These are phyloP conservation scores for Mesaphorura yosii DNA, from an alignment of 1,140 invertebrate species.

Conservation along the genomic window DNA sequence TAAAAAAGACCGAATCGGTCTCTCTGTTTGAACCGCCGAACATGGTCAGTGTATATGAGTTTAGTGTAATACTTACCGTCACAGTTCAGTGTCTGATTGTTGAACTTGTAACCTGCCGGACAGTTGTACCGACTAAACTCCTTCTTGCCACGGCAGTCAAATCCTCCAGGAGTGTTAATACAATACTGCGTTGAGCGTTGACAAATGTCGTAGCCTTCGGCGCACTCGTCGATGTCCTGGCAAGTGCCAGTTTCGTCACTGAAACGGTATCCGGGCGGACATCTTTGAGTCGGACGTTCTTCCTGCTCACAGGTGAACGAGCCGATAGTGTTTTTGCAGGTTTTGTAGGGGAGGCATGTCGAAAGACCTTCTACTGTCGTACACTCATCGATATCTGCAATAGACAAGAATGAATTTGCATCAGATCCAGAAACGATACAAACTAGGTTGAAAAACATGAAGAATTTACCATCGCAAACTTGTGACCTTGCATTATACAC, in stretches of 20 bases:
- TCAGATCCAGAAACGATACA: background rate
- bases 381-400: conserved; percentile 56
- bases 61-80: conserved; percentile 41
- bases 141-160: conserved; percentile 44
- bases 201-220: conserved; percentile 47
- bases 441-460: background rate
- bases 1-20: too few species aligned
- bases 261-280: conserved; percentile 50
- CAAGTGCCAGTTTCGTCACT: conserved; percentile 41
- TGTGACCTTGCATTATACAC: conserved; percentile 45
- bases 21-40: too few species aligned
- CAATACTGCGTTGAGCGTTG: conserved; percentile 50
- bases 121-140: conserved; percentile 38
- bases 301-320: conserved; percentile 48
- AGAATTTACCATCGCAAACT: conserved; percentile 54
- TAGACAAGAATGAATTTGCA: background rate
- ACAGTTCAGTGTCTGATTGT: conserved; percentile 42
- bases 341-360: conserved; percentile 42
- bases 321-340: conserved; percentile 54
- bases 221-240: conserved; percentile 60
- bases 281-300: conserved; percentile 36
- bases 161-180: conserved; percentile 55
- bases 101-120: conserved; percentile 55
- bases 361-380: conserved; percentile 35
- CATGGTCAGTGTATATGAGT: background rate